Evolutionary conservation across 2,888 invertebrate species (phyloP), one percentile per base, ranked within the genome.

Genomic region (Mallateleia sp.): DNA sequence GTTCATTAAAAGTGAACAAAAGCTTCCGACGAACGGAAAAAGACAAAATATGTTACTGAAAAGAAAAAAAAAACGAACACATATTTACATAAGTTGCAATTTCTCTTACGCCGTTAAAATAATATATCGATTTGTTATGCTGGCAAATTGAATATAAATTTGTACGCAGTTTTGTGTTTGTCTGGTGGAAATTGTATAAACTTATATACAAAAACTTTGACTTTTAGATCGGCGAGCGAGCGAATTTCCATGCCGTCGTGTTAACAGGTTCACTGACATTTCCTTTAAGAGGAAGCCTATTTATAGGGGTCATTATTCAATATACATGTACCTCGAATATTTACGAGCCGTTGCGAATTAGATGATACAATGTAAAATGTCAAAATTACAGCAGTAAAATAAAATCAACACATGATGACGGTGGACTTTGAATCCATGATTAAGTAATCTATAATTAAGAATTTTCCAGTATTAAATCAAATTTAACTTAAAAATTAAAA

Each of bases 251-350:
- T 58, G 34, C 66, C 42, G 50, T 14, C 54, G 69, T 54, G 77
- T 83, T 84, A 84, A 71, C 77, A 84, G 72, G 83, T 84, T 84
- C 78, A 78, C 72, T 78, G 83, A 78, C 83, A 78, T 78, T 78
- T 78, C 75, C 69, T 83, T 77, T 56, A 60, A 83, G 77, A 75
- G 82, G 62, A 71, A 71, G 71, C 69, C 83, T 77, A 77, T 83
- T 83, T 83, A 77, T 83, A 71, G 42, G 56, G 77, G 71, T 50
- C 83, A 71, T 83, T 83, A 77, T 83, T 83, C 75, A 83, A 83
- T 83, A 83, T 64, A 74, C 54, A 34, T 38, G 66, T 66, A 58
- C 34, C 66, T 34, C 47, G 75, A 56, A 77, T 77, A 75, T 69
- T 75, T 83, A 77, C 69, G 62, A 72, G 66, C 56, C 60, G 69